Conservation (phyloP, 2,113 vertebrate species). For the Spea multiplicata region DNA sequence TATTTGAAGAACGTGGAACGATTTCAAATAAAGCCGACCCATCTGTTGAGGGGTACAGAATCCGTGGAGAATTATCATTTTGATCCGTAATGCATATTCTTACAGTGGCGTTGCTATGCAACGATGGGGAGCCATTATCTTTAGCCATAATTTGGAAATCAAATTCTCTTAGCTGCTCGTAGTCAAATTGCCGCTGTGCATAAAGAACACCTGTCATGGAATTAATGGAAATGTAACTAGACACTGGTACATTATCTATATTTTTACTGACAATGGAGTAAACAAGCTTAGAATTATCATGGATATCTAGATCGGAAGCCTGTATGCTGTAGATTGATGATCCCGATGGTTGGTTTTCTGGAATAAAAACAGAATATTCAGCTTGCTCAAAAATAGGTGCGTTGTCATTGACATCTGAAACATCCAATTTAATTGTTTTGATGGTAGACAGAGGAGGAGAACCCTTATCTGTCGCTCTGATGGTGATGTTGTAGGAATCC, state of each 20-base stretch:
- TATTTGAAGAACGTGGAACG: conserved; percentile 60
- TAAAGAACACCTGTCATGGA: conserved; percentile 78
- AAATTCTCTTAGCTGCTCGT: conserved; percentile 39
- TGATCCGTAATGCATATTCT: conserved; percentile 37
- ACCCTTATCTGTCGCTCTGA: conserved; percentile 59
- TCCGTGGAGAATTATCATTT: conserved; percentile 48
- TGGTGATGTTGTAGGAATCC: conserved; percentile 56
- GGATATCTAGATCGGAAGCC: conserved; percentile 73
- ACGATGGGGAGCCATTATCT: conserved; percentile 36
- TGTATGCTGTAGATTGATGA: conserved; percentile 70
- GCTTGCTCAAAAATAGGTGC: conserved; percentile 69
- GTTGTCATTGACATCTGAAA: conserved; percentile 80
- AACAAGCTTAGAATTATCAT: conserved; percentile 75
- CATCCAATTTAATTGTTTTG: conserved; percentile 66
- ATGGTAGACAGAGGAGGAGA: conserved; percentile 58
- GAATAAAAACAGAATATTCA: conserved; percentile 69
- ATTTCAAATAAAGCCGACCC: conserved; percentile 60
- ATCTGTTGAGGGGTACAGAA: conserved; percentile 46
- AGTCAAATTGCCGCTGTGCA: conserved; percentile 57
- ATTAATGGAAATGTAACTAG: conserved; percentile 78
- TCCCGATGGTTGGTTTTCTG: conserved; percentile 79
- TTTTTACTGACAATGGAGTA: conserved; percentile 73
- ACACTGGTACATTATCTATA: conserved; percentile 60
- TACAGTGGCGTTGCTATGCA: conserved; percentile 21
- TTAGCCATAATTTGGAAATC: conserved; percentile 26